These are phyloP conservation scores for Caenorhabditis sinica DNA, from an alignment of 2,888 invertebrate species.

Conservation along the genomic window DNA sequence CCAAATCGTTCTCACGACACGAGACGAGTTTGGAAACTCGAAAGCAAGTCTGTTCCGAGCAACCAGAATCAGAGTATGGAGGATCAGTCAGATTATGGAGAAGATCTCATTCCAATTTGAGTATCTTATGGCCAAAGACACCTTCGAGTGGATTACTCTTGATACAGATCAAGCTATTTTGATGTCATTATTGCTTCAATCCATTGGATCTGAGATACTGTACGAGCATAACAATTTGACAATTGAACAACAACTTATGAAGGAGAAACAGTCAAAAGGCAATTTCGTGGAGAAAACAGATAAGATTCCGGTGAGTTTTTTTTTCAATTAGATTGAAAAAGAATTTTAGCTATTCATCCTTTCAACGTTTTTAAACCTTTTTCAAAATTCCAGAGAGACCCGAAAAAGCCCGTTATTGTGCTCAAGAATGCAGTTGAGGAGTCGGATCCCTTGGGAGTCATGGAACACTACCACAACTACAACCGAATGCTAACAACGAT, in stretches of 20 bases:
- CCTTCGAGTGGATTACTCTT: constrained; percentile 94
- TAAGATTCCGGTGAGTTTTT: constrained; percentile 40
- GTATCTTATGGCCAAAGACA: constrained; percentile 76
- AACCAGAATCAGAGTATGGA: constrained; percentile 97
- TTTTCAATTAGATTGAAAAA: no score
- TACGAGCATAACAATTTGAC: constrained; percentile 83
- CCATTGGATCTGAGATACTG: constrained; percentile 93
- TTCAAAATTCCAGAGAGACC: constrained; percentile 50
- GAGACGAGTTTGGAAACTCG: constrained; percentile 24
- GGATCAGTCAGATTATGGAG: constrained; percentile 86
- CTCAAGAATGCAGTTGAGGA: constrained; percentile 66
- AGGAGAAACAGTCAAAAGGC: constrained; percentile 54
- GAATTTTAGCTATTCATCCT: no score
- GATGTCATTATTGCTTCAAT: constrained; percentile 94
- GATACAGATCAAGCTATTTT: constrained; percentile 89
- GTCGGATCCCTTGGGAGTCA: constrained; percentile 64
- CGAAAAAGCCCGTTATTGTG: constrained; percentile 62
- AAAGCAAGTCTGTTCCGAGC: constrained; percentile 90
- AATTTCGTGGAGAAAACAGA: constrained; percentile 53
- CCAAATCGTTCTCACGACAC: constrained; percentile 74
- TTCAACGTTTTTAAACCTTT: not conserved
- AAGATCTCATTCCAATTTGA: constrained; percentile 79
- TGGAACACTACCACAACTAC: constrained; percentile 65
- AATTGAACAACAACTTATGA: constrained; percentile 59
- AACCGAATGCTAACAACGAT: constrained; percentile 78